phyloP scores from a whole-genome alignment of 2,888 invertebrate genomes.

The Eudemis profundana region DNA sequence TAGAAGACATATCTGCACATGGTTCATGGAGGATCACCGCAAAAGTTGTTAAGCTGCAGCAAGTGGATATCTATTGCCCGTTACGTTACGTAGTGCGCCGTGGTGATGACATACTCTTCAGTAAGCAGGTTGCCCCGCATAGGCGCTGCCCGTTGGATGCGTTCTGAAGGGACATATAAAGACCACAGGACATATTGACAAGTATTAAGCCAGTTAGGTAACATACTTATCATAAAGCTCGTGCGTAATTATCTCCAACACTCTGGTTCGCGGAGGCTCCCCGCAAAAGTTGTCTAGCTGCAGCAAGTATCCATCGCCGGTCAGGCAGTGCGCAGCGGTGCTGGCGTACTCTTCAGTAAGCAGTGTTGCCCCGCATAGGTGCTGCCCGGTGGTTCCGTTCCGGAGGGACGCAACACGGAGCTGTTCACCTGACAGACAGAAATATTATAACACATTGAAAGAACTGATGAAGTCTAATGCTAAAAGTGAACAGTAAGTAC shows the following conservation, averaged over 20 bases:
- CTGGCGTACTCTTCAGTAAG: slow-evolving; percentile 63
- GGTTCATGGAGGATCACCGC: too few relatives aligned
- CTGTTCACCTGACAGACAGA: slow-evolving; percentile 59
- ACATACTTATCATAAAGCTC: slow-evolving; percentile 69
- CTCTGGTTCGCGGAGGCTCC: slow-evolving; percentile 53
- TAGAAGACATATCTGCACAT: too few relatives aligned
- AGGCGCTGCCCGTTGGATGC: not conserved
- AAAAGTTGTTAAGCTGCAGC: too few relatives aligned
- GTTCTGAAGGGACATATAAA: not conserved
- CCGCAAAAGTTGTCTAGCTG: slow-evolving; percentile 68
- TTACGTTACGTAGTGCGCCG: too few relatives aligned
- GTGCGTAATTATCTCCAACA: slow-evolving; percentile 65
- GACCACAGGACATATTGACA: too few relatives aligned
- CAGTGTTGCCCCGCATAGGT: slow-evolving; percentile 72
- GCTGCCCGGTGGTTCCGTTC: slow-evolving; percentile 59
- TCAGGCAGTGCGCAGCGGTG: slow-evolving; percentile 77
- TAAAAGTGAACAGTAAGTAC: too few relatives aligned
- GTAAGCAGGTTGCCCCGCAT: not conserved
- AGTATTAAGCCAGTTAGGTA: slow-evolving; percentile 19
- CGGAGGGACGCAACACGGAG: slow-evolving; percentile 69
- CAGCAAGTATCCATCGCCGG: slow-evolving; percentile 58
- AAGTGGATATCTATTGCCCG: too few relatives aligned
- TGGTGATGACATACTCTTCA: not conserved
- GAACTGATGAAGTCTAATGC: too few relatives aligned
- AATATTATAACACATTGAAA: not conserved